A percentile compares a stretch with the other conserved stretches of the same genome.
Evolutionary conservation across 1,140 invertebrate genomes (phyloP).

Genomic region (Drosophila sp.): DNA sequence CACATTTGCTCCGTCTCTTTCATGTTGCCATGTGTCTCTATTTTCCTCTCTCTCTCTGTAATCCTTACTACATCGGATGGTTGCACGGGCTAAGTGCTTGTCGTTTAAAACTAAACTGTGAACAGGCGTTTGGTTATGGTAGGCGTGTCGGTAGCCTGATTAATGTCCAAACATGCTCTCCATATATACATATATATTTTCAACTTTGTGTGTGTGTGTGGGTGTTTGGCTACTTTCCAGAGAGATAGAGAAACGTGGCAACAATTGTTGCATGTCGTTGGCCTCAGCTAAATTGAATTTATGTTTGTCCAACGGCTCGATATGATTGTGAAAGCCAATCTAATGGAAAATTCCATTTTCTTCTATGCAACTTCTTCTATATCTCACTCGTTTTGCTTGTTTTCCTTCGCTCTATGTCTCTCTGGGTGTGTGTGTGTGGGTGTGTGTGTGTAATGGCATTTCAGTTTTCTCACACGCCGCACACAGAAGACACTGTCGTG

Average conservation of each 20-base stretch:
- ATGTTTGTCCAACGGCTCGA: conserved; percentile 42
- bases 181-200: not conserved
- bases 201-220: not conserved
- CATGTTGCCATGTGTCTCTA: not conserved
- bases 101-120: conserved; percentile 46
- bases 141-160: conserved; percentile 31
- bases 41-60: conserved; percentile 3
- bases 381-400: not conserved
- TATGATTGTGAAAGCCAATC: conserved; percentile 67
- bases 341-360: conserved; percentile 73
- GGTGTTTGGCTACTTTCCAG: conserved; percentile 8
- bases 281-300: conserved; percentile 64
- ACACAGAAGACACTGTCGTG: conserved; percentile 19
- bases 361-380: conserved; percentile 5
- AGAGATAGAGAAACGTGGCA: conserved; percentile 9
- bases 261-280: conserved; percentile 39
- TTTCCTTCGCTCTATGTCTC: not conserved
- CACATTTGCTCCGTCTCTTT: conserved; percentile 18
- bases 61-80: conserved; percentile 19
- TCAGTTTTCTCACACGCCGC: conserved; percentile 29
- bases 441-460: conserved; percentile 30
- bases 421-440: not conserved
- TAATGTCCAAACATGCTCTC: conserved; percentile 44
- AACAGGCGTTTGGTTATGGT: conserved; percentile 19
- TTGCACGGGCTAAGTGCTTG: conserved; percentile 33